Percentiles rank a stretch among this genome's conserved stretches.
Conservation (phyloP, 2,113 vertebrate genomes). For the Penelope pileata region DNA sequence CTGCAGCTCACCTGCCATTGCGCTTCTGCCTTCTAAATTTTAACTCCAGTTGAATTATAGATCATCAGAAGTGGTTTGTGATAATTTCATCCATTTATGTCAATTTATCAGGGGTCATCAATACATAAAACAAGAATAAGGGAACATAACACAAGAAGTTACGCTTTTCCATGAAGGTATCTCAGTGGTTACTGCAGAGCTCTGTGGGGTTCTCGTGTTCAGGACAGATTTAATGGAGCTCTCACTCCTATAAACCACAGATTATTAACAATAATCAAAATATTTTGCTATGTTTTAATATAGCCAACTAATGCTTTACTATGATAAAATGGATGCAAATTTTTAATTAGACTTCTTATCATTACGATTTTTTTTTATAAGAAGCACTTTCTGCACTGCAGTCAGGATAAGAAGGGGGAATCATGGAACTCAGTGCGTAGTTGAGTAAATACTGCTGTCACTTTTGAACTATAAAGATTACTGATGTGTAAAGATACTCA, state of each 20-base stretch:
- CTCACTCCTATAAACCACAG: neutral
- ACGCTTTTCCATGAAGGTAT: rapidly evolving
- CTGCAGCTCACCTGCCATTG: neutral
- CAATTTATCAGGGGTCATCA: neutral
- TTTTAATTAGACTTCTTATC: neutral
- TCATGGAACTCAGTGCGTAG: neutral
- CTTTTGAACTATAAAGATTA: neutral
- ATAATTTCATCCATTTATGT: neutral
- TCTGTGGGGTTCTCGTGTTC: rapidly evolving
- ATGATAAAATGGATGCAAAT: neutral
- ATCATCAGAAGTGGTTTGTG: neutral
- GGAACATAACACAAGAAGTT: rapidly evolving
- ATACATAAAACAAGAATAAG: neutral
- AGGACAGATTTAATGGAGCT: neutral
- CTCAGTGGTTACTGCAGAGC: neutral
- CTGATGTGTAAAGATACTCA: neutral
- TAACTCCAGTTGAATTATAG: neutral
- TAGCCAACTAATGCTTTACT: conserved; percentile 1
- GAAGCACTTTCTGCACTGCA: neutral
- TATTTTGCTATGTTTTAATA: conserved; percentile 1
- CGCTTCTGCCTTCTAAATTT: neutral
- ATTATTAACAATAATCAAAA: conserved; percentile 9
- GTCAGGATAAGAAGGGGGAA: neutral
- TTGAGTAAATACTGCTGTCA: neutral
- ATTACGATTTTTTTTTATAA: neutral